Conservation (phyloP, 2,797 vertebrate species). For the Ibycter americanus region DNA sequence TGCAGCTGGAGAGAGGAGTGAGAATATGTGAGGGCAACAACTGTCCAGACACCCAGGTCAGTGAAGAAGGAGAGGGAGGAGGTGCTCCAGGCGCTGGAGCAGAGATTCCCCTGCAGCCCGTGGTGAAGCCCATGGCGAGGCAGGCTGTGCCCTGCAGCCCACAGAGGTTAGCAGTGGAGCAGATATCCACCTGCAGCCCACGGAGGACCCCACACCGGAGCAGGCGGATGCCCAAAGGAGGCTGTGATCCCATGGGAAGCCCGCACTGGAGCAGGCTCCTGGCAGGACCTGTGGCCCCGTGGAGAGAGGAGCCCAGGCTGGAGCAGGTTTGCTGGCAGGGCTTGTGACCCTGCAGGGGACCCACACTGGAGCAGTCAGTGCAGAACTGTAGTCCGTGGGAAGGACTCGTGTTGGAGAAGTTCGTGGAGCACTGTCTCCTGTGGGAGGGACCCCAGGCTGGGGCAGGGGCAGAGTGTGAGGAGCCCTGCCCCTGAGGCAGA, state of each 20-base stretch:
- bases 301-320: neutral
- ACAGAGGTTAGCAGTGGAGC: neutral
- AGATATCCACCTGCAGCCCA: neutral
- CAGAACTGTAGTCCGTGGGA: no score
- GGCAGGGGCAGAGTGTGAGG: no score
- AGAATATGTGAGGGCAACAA: neutral
- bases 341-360: no score
- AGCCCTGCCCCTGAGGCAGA: no score
- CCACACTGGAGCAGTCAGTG: no score
- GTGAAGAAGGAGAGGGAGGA: neutral
- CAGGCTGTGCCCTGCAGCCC: neutral
- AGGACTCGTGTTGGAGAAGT: no score
- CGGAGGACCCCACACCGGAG: neutral
- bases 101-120: neutral
- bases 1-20: neutral
- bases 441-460: no score
- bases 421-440: no score
- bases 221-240: no score
- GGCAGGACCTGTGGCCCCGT: neutral
- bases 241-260: no score
- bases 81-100: neutral
- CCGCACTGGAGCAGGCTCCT: neutral
- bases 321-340: neutral
- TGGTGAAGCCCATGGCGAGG: neutral
- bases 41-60: neutral